Percentiles rank a stretch among this genome's conserved stretches.
These are phyloP conservation scores for Polietes domitor DNA, from an alignment of 2,888 invertebrate genomes.

Conservation along the genomic window DNA sequence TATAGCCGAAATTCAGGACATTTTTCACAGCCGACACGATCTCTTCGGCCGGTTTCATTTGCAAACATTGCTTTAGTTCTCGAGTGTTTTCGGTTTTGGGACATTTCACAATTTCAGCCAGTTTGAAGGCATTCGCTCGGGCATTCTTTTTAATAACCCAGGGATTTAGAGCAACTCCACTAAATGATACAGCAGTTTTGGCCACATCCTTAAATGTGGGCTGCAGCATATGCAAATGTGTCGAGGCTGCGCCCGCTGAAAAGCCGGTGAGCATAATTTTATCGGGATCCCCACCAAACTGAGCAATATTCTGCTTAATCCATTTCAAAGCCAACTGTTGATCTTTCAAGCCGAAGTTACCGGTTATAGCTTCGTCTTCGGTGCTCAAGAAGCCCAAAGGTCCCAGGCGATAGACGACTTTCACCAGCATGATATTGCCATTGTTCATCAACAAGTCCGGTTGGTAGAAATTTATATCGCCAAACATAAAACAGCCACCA, in stretches of 20 bases:
- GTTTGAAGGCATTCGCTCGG: conserved; percentile 83
- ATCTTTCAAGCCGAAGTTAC: conserved; percentile 89
- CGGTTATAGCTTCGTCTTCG: conserved; percentile 86
- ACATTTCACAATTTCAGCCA: conserved; percentile 86
- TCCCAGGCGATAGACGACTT: conserved; percentile 87
- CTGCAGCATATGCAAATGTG: conserved; percentile 87
- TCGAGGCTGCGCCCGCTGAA: conserved; percentile 89
- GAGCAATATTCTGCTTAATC: conserved; percentile 86
- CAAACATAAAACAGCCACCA: conserved; percentile 88
- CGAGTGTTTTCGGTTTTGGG: conserved; percentile 81
- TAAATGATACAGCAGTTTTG: conserved; percentile 82
- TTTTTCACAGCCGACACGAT: conserved; percentile 82
- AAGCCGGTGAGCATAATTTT: conserved; percentile 86
- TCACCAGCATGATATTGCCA: conserved; percentile 85
- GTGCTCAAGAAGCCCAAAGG: conserved; percentile 89
- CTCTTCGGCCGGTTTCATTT: conserved; percentile 83
- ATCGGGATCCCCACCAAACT: conserved; percentile 88
- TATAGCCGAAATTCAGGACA: conserved; percentile 83
- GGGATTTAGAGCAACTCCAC: conserved; percentile 86
- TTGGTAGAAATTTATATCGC: conserved; percentile 81
- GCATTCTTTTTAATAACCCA: conserved; percentile 83
- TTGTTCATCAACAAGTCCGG: conserved; percentile 84
- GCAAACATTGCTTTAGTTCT: conserved; percentile 85
- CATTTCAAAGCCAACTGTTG: conserved; percentile 87
- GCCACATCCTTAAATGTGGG: conserved; percentile 76